Base-by-base conservation (phyloP, 2,113 vertebrate species). In the Porphyrio hochstetteri region DNA sequence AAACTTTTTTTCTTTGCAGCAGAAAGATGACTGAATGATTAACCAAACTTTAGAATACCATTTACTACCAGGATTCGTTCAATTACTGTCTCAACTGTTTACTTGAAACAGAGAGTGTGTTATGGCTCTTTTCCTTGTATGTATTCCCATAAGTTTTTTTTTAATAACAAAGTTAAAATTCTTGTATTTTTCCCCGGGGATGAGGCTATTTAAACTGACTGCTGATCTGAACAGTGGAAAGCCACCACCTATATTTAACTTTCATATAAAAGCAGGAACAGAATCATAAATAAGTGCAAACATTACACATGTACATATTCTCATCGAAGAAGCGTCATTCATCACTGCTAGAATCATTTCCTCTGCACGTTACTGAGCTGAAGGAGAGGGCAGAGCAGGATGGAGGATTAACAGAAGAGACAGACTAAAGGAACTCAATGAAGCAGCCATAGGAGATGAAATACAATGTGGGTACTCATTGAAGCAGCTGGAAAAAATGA, bases 331-430 rank as follows among this genome's bases (percentile, higher is more conserved):
- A 93, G 78, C 24, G 70, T 63, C 79, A 88, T 84, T 95, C 55
- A 13, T 7, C 94, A 84, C 76, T 84, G 77, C 15, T 38, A 86
- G 85, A 95, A 94, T 94, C 90, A 75, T 87, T 92, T 92, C 59
- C 92, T 94, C 90, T 84, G 11, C 5, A 36, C 83, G 24, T 92
- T 56, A 46, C 70, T 77, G 89, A 91, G 93, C 40, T 79, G 95
- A 90, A 87, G 81, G 93, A 96, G 92, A 74, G 68, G 92, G 93
- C 92, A 88, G 93, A 93, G 88, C 96, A 97, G 94, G 94, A 79
- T 86, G 92, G 94, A 78, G 90, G 92, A 90, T 63, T 71, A 90
- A 77, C 88, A 96, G 94, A 92, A 95, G 93, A 91, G 65, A 65
- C 48, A 68, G 57, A 55, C 86, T 63, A 40, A 20, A 78, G 72